A percentile compares a stretch with the other conserved stretches of the same genome.
Evolutionary conservation across 2,888 invertebrate genomes (phyloP).

Genomic region (Clivina fossor): DNA sequence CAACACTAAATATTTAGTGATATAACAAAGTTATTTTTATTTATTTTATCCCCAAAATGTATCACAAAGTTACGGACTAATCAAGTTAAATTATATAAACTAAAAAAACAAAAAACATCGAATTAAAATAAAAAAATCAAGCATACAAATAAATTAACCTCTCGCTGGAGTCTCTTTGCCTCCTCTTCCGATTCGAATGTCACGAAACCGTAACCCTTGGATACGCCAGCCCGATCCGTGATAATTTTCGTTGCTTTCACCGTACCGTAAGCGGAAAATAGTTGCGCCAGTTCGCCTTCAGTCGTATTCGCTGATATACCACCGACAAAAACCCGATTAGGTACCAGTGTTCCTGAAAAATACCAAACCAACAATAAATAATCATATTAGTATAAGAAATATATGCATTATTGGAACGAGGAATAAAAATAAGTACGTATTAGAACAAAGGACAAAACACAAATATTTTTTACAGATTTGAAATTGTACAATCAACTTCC

Average conservation of each 20-base stretch:
- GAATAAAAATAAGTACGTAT: no score
- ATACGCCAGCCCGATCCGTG: slow-evolving; percentile 90
- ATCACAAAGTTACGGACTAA: no score
- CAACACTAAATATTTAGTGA: no score
- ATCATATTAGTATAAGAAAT: slow-evolving; percentile 6
- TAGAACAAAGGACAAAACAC: no score
- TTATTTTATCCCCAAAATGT: no score
- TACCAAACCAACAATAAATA: slow-evolving; percentile 52
- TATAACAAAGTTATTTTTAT: no score
- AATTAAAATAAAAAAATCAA: not conserved
- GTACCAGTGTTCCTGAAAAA: slow-evolving; percentile 85
- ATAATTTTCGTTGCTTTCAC: slow-evolving; percentile 94
- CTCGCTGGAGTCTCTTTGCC: slow-evolving; percentile 71
- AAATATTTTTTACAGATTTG: no score
- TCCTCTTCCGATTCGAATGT: slow-evolving; percentile 88
- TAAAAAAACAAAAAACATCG: no score
- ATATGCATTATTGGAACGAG: no score
- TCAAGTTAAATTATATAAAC: no score
- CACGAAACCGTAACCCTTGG: slow-evolving; percentile 87
- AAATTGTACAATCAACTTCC: no score
- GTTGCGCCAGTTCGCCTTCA: slow-evolving; percentile 86
- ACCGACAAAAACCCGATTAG: slow-evolving; percentile 94
- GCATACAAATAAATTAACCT: slow-evolving; percentile 56
- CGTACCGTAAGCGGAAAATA: slow-evolving; percentile 87
- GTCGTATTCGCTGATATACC: slow-evolving; percentile 93